phyloP scores from a whole-genome alignment of 2,797 vertebrate genomes.

The Acanthopagrus latus region DNA sequence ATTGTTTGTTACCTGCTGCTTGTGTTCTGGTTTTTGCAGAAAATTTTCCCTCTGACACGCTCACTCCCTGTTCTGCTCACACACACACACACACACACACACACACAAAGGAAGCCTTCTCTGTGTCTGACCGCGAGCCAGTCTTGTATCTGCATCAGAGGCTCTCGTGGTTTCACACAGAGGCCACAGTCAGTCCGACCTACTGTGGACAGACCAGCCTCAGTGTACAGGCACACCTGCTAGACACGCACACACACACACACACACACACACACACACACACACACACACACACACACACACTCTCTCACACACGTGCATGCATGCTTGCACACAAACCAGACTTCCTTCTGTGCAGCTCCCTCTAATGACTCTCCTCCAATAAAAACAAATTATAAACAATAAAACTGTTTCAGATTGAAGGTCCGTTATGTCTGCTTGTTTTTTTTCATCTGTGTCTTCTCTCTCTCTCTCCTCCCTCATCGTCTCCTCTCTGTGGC shows the following conservation, averaged over 20 bases:
- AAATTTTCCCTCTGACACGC: background rate
- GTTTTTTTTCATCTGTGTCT: background rate
- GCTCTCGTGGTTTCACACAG: conserved; percentile 74
- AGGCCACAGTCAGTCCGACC: conserved; percentile 71
- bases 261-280: conserved; percentile 18
- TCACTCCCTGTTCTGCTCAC: background rate
- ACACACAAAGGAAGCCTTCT: conserved; percentile 82
- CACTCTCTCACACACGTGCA: conserved; percentile 10
- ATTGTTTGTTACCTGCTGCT: background rate
- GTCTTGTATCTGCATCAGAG: conserved; percentile 62
- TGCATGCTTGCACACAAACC: conserved; percentile 10
- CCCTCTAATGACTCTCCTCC: background rate
- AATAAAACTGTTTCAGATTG: background rate
- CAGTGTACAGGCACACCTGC: conserved; percentile 73
- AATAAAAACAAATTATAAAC: background rate
- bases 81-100: conserved; percentile 48
- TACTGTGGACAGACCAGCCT: conserved; percentile 70
- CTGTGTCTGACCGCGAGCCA: conserved; percentile 66
- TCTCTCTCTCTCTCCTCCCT: background rate
- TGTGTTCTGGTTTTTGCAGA: background rate
- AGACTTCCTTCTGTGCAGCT: background rate
- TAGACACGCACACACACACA: conserved; percentile 20
- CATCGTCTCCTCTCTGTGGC: conserved; percentile 10
- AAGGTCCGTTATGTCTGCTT: background rate
- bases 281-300: conserved; percentile 15